phyloP scores from a whole-genome alignment of 2,888 invertebrate species.

The Scaptomyza flava region DNA sequence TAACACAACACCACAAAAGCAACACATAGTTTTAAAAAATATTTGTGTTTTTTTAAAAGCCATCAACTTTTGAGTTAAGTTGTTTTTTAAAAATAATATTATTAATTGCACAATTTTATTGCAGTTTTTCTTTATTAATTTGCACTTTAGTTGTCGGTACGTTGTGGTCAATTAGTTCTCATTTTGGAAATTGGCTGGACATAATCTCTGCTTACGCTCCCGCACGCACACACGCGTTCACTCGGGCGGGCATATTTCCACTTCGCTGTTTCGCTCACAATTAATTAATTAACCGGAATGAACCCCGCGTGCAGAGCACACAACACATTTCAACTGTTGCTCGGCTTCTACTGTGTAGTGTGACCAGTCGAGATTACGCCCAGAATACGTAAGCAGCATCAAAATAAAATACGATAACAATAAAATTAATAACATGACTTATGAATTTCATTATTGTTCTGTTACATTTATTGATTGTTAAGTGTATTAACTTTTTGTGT shows the following conservation, averaged over 20 bases:
- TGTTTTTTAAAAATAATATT: conserved; percentile 16
- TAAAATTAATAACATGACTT: neutral
- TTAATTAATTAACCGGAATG: conserved; percentile 67
- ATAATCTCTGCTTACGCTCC: conserved; percentile 65
- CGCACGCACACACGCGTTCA: conserved; percentile 49
- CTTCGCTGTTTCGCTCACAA: conserved; percentile 59
- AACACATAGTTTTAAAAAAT: conserved; percentile 70
- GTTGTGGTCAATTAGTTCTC: conserved; percentile 51
- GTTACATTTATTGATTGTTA: neutral
- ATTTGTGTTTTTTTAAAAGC: conserved; percentile 25
- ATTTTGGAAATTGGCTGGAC: conserved; percentile 79
- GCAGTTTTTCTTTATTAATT: conserved; percentile 20
- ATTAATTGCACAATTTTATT: conserved; percentile 51
- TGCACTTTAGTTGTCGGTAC: conserved; percentile 28
- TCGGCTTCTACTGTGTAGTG: conserved; percentile 31
- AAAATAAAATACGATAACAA: neutral
- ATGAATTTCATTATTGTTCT: neutral
- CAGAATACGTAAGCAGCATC: neutral
- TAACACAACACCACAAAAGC: conserved; percentile 50
- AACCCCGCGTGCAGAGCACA: conserved; percentile 30
- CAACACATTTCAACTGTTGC: conserved; percentile 54
- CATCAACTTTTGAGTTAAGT: conserved; percentile 46
- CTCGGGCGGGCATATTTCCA: conserved; percentile 54
- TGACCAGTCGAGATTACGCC: conserved; percentile 22
- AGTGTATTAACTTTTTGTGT: neutral